Percentiles rank a stretch among this genome's conserved stretches.
Conservation (phyloP, 2,888 invertebrate species). For the Netelia melanura region DNA sequence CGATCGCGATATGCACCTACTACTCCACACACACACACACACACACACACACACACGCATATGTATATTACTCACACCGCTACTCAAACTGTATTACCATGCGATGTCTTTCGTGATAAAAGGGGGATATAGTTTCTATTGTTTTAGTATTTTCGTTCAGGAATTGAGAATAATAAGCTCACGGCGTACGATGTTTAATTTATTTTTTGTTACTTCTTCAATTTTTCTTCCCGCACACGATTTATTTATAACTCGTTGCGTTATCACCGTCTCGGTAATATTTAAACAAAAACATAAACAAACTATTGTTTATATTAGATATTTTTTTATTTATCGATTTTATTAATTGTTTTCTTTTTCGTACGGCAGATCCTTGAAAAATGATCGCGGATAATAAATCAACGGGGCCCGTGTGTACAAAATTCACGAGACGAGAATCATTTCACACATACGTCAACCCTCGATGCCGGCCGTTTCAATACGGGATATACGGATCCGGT, state of each 20-base stretch:
- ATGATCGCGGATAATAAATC: slow-evolving; percentile 3
- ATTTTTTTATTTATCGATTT: not conserved
- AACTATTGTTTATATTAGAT: not conserved
- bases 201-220: no score
- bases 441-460: slow-evolving; percentile 14
- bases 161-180: slow-evolving; percentile 5
- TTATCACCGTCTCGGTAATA: no score
- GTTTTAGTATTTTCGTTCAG: slow-evolving; percentile 18
- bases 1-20: slow-evolving; percentile 27
- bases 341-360: not conserved
- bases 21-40: not conserved
- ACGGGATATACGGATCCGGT: slow-evolving; percentile 17
- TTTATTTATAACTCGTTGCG: no score
- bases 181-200: not conserved
- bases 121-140: slow-evolving; percentile 26
- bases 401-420: not conserved
- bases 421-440: slow-evolving; percentile 1
- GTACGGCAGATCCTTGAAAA: not conserved
- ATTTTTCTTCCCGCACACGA: no score
- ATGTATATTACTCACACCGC: not conserved
- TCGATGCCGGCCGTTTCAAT: slow-evolving; percentile 18
- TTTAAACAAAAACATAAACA: no score
- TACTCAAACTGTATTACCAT: not conserved
- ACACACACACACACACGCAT: not conserved
- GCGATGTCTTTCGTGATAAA: slow-evolving; percentile 20